These are phyloP conservation scores for Zaprionus nigranus DNA, from an alignment of 1,140 invertebrate genomes.

Conservation along the genomic window DNA sequence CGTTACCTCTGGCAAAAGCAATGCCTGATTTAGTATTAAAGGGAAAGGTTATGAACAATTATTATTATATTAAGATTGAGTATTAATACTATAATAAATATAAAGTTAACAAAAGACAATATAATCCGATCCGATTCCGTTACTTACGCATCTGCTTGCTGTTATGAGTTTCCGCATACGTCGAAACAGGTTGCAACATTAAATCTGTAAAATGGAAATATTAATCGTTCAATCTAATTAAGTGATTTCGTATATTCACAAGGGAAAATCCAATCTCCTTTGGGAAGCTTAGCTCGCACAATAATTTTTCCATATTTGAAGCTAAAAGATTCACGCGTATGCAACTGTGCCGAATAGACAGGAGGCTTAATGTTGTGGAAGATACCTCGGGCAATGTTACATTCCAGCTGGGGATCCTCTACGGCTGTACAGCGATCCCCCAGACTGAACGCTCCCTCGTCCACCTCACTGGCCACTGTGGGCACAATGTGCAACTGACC, in stretches of 20 bases:
- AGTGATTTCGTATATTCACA: slow-evolving; percentile 39
- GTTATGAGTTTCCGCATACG: slow-evolving; percentile 66
- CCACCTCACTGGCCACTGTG: slow-evolving; percentile 54
- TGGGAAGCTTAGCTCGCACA: slow-evolving; percentile 65
- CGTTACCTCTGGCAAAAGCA: slow-evolving; percentile 64
- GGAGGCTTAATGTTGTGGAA: slow-evolving; percentile 67
- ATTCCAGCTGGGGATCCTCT: slow-evolving; percentile 56
- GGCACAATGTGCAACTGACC: slow-evolving; percentile 66
- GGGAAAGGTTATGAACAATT: not conserved
- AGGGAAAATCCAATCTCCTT: slow-evolving; percentile 72
- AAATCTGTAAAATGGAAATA: slow-evolving; percentile 45
- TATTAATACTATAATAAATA: not conserved
- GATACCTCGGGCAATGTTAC: slow-evolving; percentile 52
- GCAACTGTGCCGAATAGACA: slow-evolving; percentile 65
- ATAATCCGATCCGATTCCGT: not conserved
- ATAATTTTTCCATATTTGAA: slow-evolving; percentile 71
- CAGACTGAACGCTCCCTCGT: slow-evolving; percentile 45
- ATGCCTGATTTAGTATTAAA: slow-evolving; percentile 38
- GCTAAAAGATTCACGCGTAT: slow-evolving; percentile 63
- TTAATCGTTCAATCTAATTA: not conserved
- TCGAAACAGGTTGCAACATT: slow-evolving; percentile 70
- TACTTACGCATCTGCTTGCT: slow-evolving; percentile 70
- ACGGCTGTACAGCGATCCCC: slow-evolving; percentile 69
- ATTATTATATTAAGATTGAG: not conserved
- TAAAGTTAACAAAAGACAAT: too few relatives aligned